Evolutionary conservation across 1,140 invertebrate genomes (phyloP), one percentile per base, ranked within the genome.

Genomic region (Ips nitidus): DNA sequence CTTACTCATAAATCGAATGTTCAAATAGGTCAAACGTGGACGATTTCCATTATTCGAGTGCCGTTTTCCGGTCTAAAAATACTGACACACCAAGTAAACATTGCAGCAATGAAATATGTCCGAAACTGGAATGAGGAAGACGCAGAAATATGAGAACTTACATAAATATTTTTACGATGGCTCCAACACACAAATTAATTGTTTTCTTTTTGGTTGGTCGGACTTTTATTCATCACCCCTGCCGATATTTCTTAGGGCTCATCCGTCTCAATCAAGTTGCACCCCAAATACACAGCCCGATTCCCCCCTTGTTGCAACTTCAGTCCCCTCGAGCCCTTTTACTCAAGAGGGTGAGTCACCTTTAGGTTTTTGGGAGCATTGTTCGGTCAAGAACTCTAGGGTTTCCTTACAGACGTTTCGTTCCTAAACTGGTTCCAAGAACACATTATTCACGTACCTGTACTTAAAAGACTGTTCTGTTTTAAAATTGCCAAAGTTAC

Each of bases 251-350:
- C 38, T 66, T 66, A 52, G 7, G 41, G 22, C 63, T 41, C 63
- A 57, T 66, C 63, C 63, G n/a, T 57, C 63, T 66, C 63, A 66
- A 66, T 66, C 63, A 66, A 66, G 56, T 40, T 56, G 63, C 63
- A 45, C 63, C 63, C 63, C 56, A 66, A 36, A 41, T 52, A 36
- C 22, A 41, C 6, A n/a, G 2, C 7, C 38, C 41, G 39, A 52
- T 41, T 66, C 40, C 53, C 63, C 52, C 52, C 52, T 42, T 56
- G 43, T 8, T 55, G 63, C 63, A 22, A 52, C 61, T 63, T 5
- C 52, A 38, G 36, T 50, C 63, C 53, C 63, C 63, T 56, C 41
- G 8, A n/a, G 22, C 8, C 4, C 41, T 53, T 53, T 53, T 53
- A 37, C n/a, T 39, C 55, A 57, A 43, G 36, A 50, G 61, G 45